These are phyloP conservation scores for Caranx melampygus DNA, from an alignment of 2,113 vertebrate genomes.

Conservation along the genomic window DNA sequence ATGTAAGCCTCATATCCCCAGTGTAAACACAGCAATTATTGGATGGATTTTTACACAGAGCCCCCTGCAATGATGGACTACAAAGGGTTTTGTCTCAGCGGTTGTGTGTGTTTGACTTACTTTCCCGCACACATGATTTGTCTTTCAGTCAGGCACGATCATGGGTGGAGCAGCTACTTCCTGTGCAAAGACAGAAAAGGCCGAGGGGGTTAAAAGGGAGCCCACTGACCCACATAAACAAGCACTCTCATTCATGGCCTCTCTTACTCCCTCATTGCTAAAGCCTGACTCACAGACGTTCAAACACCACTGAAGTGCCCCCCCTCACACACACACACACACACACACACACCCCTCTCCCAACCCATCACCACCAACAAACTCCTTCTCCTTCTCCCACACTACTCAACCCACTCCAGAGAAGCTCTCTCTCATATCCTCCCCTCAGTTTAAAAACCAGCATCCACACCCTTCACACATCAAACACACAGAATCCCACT, in stretches of 20 bases:
- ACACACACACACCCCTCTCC: neutral
- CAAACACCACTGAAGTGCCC: conserved; percentile 62
- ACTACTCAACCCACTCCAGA: conserved; percentile 49
- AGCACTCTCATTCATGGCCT: conserved; percentile 78
- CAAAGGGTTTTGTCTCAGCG: conserved; percentile 56
- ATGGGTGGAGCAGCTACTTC: conserved; percentile 62
- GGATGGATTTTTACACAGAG: conserved; percentile 38
- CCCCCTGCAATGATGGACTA: conserved; percentile 27
- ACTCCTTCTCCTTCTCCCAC: conserved; percentile 54
- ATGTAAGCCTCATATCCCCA: conserved; percentile 34
- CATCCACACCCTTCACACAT: conserved; percentile 12
- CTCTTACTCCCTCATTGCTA: conserved; percentile 82
- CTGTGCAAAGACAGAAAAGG: conserved; percentile 50
- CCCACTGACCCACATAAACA: conserved; percentile 79
- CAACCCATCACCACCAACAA: conserved; percentile 35
- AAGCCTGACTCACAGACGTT: conserved; percentile 80
- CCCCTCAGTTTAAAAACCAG: conserved; percentile 19
- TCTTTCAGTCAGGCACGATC: conserved; percentile 60
- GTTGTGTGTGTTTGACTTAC: conserved; percentile 52
- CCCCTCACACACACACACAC: neutral
- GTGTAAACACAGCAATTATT: conserved; percentile 59
- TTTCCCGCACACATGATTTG: conserved; percentile 55
- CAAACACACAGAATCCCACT: conserved; percentile 15
- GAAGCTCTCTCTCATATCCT: conserved; percentile 41
- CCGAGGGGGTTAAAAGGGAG: conserved; percentile 71